phyloP scores from a whole-genome alignment of 2,113 vertebrate species.

The Triplophysa rosa region DNA sequence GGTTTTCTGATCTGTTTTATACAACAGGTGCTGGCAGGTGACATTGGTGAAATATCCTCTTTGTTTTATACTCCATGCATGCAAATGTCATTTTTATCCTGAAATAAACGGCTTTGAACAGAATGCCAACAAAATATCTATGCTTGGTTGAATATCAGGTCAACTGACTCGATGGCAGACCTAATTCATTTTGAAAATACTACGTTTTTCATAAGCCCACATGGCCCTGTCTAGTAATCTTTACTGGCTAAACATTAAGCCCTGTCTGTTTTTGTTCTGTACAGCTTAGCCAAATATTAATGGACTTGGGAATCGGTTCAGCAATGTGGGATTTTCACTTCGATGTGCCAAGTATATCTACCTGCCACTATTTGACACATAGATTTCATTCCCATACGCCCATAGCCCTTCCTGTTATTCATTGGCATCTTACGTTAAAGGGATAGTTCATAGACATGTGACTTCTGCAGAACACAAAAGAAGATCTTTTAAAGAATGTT shows the following conservation, averaged over 20 bases:
- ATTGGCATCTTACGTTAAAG: too few species aligned
- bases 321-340: constrained; percentile 31
- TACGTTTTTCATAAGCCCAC: constrained; percentile 13
- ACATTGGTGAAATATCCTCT: neutral
- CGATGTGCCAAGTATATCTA: neutral
- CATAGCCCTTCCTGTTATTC: too few species aligned
- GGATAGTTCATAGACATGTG: too few species aligned
- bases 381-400: neutral
- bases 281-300: constrained; percentile 34
- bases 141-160: too few species aligned
- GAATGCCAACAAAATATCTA: too few species aligned
- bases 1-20: neutral
- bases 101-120: neutral
- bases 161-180: too few species aligned
- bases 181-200: too few species aligned
- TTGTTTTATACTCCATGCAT: neutral
- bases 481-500: too few species aligned
- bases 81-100: too few species aligned
- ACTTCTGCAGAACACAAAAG: too few species aligned
- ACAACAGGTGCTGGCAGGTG: neutral
- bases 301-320: neutral
- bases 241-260: constrained; percentile 23
- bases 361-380: constrained; percentile 16
- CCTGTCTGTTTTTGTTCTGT: constrained; percentile 13
- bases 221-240: constrained; percentile 37